phyloP scores from a whole-genome alignment of 2,888 invertebrate genomes.

The Standfussiana lucernea region DNA sequence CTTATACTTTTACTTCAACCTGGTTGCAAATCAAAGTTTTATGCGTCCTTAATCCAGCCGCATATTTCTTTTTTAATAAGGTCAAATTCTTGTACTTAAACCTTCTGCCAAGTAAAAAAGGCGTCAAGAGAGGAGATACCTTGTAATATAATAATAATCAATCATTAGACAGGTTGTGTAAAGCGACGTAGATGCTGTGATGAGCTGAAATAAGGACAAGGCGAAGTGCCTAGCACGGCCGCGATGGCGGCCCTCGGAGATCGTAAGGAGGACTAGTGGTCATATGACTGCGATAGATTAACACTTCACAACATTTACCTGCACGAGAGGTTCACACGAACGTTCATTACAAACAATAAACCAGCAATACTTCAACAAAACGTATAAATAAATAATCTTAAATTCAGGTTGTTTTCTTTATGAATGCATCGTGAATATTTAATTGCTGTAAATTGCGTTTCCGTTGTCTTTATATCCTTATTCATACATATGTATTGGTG shows the following conservation, averaged over 20 bases:
- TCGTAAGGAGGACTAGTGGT: slow-evolving; percentile 22
- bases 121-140: slow-evolving; percentile 61
- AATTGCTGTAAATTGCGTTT: slow-evolving; percentile 27
- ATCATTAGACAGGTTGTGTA: slow-evolving; percentile 77
- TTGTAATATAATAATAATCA: slow-evolving; percentile 61
- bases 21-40: slow-evolving; percentile 8
- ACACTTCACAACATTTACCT: slow-evolving; percentile 8
- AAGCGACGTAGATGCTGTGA: slow-evolving; percentile 63
- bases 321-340: neutral
- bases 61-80: slow-evolving; percentile 12
- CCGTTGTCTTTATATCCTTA: slow-evolving; percentile 19
- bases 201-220: slow-evolving; percentile 81
- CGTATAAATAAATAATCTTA: neutral
- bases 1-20: neutral
- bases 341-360: slow-evolving; percentile 1
- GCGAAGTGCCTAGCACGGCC: slow-evolving; percentile 67
- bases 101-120: slow-evolving; percentile 43
- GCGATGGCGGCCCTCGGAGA: slow-evolving; percentile 25
- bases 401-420: neutral
- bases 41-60: too few relatives aligned
- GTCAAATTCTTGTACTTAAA: slow-evolving; percentile 20
- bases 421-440: slow-evolving; percentile 25
- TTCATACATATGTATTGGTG: slow-evolving; percentile 19
- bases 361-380: neutral
- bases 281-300: slow-evolving; percentile 28